Percentiles rank a stretch among this genome's conserved stretches.
phyloP scores from a whole-genome alignment of 2,888 invertebrate genomes.

The Ctena decussata region DNA sequence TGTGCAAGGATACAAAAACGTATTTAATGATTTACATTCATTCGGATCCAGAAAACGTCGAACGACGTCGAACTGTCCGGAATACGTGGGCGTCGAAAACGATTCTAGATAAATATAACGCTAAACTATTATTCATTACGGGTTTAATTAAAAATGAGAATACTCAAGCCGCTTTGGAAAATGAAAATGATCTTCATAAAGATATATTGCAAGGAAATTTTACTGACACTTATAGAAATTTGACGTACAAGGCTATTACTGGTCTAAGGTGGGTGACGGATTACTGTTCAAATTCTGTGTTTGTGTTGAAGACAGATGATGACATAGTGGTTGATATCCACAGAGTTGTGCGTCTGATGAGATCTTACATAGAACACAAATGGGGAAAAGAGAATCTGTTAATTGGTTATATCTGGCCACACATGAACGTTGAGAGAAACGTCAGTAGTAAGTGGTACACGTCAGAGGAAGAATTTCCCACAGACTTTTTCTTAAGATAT shows the following conservation, averaged over 20 bases:
- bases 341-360: constrained; percentile 70
- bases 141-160: constrained; percentile 72
- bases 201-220: constrained; percentile 86
- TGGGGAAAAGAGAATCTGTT: constrained; percentile 66
- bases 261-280: constrained; percentile 86
- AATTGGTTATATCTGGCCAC: constrained; percentile 84
- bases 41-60: constrained; percentile 82
- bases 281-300: constrained; percentile 83
- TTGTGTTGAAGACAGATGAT: constrained; percentile 87
- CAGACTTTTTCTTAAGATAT: constrained; percentile 85
- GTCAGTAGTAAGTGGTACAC: constrained; percentile 87
- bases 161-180: constrained; percentile 73
- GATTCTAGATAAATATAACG: constrained; percentile 68
- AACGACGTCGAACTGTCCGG: constrained; percentile 79
- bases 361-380: constrained; percentile 58
- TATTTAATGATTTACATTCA: constrained; percentile 84
- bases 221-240: constrained; percentile 86
- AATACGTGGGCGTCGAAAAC: constrained; percentile 83
- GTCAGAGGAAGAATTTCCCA: constrained; percentile 84
- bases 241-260: constrained; percentile 87
- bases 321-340: constrained; percentile 88
- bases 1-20: constrained; percentile 42
- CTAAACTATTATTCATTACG: constrained; percentile 84
- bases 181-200: constrained; percentile 79
- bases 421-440: constrained; percentile 86